A percentile compares a stretch with the other conserved stretches of the same genome.
phyloP scores from a whole-genome alignment of 2,113 vertebrate genomes.

The Sitta europaea region DNA sequence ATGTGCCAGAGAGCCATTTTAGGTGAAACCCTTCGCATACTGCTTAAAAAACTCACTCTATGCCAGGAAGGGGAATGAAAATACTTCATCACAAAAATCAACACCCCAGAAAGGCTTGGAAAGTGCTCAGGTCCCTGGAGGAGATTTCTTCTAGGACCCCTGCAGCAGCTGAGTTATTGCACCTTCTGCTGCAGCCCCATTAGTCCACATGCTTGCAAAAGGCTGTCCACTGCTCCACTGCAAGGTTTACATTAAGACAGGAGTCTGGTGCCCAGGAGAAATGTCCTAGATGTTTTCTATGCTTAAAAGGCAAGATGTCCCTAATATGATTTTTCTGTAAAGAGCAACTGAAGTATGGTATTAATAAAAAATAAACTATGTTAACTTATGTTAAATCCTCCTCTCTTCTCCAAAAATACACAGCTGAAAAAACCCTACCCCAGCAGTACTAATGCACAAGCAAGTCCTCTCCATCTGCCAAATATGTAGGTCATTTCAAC shows the following conservation, averaged over 20 bases:
- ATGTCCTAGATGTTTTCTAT: slow-evolving; percentile 37
- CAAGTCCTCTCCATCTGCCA: slow-evolving; percentile 61
- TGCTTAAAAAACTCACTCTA: not conserved
- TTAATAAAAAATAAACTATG: slow-evolving; percentile 65
- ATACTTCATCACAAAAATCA: not conserved
- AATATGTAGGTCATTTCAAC: slow-evolving; percentile 54
- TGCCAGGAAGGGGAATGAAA: not conserved
- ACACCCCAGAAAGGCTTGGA: not conserved
- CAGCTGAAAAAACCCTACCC: slow-evolving; percentile 24
- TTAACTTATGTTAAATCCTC: slow-evolving; percentile 60
- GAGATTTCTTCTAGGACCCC: not conserved
- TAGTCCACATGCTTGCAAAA: not conserved
- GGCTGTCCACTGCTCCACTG: not conserved
- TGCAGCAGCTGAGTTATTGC: not conserved
- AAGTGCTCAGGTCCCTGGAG: not conserved
- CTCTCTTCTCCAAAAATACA: slow-evolving; percentile 40
- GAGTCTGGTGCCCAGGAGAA: slow-evolving; percentile 32
- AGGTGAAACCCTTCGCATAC: not conserved
- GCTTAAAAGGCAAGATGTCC: slow-evolving; percentile 37
- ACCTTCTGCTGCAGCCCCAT: not conserved
- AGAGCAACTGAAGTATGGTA: slow-evolving; percentile 45
- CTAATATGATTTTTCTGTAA: slow-evolving; percentile 40
- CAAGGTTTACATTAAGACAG: slow-evolving; percentile 37
- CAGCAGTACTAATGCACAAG: slow-evolving; percentile 38
- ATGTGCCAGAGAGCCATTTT: not conserved